These are phyloP conservation scores for Paralichthys olivaceus DNA, from an alignment of 2,113 vertebrate species.

Conservation along the genomic window DNA sequence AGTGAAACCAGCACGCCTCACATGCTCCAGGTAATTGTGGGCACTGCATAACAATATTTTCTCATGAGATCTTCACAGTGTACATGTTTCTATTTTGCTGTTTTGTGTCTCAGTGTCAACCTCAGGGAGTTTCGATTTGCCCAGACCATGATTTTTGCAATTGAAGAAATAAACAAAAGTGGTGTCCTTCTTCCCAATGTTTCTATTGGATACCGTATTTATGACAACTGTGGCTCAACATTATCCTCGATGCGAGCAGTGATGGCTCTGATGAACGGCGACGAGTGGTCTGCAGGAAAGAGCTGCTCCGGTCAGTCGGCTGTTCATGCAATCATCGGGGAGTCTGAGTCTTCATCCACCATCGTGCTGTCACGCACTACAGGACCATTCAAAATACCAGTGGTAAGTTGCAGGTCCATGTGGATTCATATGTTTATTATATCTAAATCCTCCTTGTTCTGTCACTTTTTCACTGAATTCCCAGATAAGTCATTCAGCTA, in stretches of 20 bases:
- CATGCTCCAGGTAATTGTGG: conserved; percentile 74
- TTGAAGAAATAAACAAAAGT: conserved; percentile 83
- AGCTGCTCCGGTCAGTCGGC: conserved; percentile 69
- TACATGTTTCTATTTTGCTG: background rate
- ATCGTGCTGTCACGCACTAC: conserved; percentile 78
- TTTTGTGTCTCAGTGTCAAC: conserved; percentile 70
- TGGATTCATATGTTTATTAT: background rate
- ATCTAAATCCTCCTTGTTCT: background rate
- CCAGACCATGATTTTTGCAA: conserved; percentile 83
- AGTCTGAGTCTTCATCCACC: conserved; percentile 82
- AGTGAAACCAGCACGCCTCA: conserved; percentile 65
- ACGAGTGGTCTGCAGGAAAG: conserved; percentile 40
- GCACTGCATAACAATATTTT: background rate
- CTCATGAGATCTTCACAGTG: background rate
- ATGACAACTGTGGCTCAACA: conserved; percentile 82
- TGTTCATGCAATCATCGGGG: conserved; percentile 82
- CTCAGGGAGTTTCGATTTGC: conserved; percentile 82
- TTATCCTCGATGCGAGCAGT: conserved; percentile 77
- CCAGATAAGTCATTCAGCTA: conserved; percentile 81
- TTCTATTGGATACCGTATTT: conserved; percentile 81
- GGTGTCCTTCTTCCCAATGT: conserved; percentile 76
- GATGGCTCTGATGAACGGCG: conserved; percentile 80
- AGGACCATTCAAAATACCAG: conserved; percentile 81
- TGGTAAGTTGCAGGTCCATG: conserved; percentile 65
- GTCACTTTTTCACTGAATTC: conserved; percentile 9